phyloP scores from a whole-genome alignment of 2,797 vertebrate genomes.

The Eleutherodactylus coqui region DNA sequence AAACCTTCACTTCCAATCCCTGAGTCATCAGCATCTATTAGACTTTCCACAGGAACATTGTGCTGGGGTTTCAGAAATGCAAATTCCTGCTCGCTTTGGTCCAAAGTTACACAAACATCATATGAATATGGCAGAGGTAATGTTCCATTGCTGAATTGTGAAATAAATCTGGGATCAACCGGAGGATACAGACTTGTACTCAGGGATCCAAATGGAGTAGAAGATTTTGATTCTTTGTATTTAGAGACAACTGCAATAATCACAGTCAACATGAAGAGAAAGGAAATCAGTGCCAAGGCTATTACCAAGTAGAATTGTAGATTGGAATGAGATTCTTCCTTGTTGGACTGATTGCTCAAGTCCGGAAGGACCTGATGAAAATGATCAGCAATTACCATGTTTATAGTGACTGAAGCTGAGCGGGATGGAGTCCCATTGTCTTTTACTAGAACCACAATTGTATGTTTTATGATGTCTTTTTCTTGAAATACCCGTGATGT shows the following conservation, averaged over 20 bases:
- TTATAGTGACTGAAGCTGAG: slow-evolving; percentile 63
- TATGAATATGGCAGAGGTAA: slow-evolving; percentile 40
- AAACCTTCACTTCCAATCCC: slow-evolving; percentile 19
- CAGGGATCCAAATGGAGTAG: no score
- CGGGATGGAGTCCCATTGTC: slow-evolving; percentile 62
- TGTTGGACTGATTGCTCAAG: slow-evolving; percentile 67
- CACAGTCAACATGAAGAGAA: slow-evolving; percentile 8
- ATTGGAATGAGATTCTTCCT: slow-evolving; percentile 64
- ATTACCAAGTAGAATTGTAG: slow-evolving; percentile 67
- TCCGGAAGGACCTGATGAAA: slow-evolving; percentile 73
- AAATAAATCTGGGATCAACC: slow-evolving; percentile 23
- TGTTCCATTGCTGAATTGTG: background rate
- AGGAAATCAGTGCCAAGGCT: slow-evolving; percentile 66
- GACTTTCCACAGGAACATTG: slow-evolving; percentile 25
- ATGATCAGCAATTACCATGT: slow-evolving; percentile 64
- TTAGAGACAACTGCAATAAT: slow-evolving; percentile 41
- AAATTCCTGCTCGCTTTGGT: slow-evolving; percentile 60
- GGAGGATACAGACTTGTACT: no score
- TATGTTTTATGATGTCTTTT: slow-evolving; percentile 79
- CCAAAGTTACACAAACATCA: slow-evolving; percentile 39
- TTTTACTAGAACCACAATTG: slow-evolving; percentile 40
- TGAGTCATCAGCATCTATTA: slow-evolving; percentile 37
- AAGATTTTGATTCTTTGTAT: slow-evolving; percentile 33
- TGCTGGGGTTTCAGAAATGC: slow-evolving; percentile 16
- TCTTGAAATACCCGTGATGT: slow-evolving; percentile 77